Percentiles rank a stretch among this genome's conserved stretches.
Conservation (phyloP, 2,113 vertebrate species). For the Sylvietta virens region DNA sequence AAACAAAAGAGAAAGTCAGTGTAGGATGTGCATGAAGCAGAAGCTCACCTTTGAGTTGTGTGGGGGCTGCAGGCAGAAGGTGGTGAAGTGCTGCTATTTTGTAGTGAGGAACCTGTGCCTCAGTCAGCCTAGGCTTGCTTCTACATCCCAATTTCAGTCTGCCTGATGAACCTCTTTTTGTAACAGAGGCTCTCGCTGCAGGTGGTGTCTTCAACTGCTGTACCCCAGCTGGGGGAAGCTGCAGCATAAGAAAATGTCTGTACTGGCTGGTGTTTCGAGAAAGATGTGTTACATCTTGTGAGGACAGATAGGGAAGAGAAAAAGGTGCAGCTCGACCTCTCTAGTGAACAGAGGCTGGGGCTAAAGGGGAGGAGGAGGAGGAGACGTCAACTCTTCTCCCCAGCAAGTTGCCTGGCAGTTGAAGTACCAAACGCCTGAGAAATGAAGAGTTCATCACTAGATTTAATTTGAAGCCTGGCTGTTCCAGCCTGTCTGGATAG, state of each 20-base stretch:
- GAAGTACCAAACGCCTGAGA: background rate
- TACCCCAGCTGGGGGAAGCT: background rate
- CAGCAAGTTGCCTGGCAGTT: background rate
- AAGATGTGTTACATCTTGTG: accelerated
- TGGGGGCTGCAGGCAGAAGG: background rate
- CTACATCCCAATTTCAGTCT: background rate
- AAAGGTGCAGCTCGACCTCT: background rate
- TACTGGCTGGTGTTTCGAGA: accelerated
- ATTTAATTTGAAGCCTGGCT: background rate
- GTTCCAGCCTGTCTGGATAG: background rate
- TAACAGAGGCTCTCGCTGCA: accelerated
- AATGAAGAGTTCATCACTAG: background rate
- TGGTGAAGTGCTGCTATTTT: background rate
- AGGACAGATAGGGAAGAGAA: background rate
- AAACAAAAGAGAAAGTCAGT: background rate
- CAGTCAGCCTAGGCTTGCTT: background rate
- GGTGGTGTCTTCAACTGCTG: background rate
- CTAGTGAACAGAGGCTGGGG: background rate
- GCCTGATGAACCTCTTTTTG: background rate
- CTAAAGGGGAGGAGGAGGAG: background rate
- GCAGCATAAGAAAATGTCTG: background rate
- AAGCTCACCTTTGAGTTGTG: background rate
- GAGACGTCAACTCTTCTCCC: background rate
- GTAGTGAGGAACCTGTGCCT: background rate
- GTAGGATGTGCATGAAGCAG: background rate